phyloP scores from a whole-genome alignment of 2,888 invertebrate species.

The Clepsis dumicolana region DNA sequence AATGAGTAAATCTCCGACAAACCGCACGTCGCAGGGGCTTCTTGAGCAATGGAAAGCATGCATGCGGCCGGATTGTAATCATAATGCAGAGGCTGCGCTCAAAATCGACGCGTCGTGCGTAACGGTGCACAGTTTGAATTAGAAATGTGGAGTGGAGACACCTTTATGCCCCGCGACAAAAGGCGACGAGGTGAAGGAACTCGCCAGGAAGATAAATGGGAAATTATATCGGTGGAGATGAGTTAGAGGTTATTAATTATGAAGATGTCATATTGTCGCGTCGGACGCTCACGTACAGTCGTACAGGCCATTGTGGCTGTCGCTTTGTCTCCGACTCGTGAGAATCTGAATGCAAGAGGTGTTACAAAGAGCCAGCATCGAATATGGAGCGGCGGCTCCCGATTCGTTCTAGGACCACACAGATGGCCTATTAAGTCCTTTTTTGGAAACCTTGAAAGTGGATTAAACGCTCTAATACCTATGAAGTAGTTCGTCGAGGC shows the following conservation, averaged over 20 bases:
- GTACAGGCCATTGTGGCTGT: constrained; percentile 71
- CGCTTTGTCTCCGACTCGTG: constrained; percentile 80
- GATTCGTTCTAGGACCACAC: constrained; percentile 75
- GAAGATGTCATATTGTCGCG: constrained; percentile 82
- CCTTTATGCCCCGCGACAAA: constrained; percentile 79
- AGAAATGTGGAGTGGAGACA: constrained; percentile 69
- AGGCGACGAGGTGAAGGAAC: constrained; percentile 79
- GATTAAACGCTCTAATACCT: constrained; percentile 49
- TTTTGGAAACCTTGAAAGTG: constrained; percentile 49
- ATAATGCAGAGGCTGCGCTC: constrained; percentile 58
- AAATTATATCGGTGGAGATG: constrained; percentile 84
- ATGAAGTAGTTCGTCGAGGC: constrained; percentile 43
- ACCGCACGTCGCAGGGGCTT: constrained; percentile 35
- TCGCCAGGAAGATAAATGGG: constrained; percentile 77
- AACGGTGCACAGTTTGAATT: constrained; percentile 81
- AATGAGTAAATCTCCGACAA: constrained; percentile 35
- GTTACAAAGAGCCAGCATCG: constrained; percentile 64
- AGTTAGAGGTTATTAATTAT: constrained; percentile 85
- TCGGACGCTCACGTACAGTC: constrained; percentile 75
- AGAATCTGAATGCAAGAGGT: constrained; percentile 73
- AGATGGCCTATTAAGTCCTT: constrained; percentile 53
- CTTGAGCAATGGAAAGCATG: constrained; percentile 38
- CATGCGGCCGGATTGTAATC: constrained; percentile 42
- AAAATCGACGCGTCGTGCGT: constrained; percentile 78
- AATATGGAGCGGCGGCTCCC: constrained; percentile 72